Percentiles rank a stretch among this genome's conserved stretches.
Evolutionary conservation across 2,888 invertebrate species (phyloP).

Genomic region (Chrysodeixis includens): DNA sequence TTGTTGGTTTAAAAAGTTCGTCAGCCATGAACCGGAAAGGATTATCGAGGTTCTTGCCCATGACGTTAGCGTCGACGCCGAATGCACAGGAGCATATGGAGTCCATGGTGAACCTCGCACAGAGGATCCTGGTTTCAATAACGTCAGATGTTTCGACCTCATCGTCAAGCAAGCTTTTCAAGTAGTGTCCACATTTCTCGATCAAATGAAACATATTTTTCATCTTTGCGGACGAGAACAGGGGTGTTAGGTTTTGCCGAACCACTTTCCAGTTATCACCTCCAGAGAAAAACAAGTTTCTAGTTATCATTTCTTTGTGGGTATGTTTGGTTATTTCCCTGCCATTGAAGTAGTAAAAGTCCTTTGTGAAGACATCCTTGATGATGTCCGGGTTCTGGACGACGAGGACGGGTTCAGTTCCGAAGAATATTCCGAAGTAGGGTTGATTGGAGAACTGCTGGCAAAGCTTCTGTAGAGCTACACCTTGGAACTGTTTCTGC

Average conservation of each 20-base stretch:
- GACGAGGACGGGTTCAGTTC: slow-evolving; percentile 72
- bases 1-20: slow-evolving; percentile 61
- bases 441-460: slow-evolving; percentile 64
- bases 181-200: slow-evolving; percentile 56
- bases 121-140: slow-evolving; percentile 56
- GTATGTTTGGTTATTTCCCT: slow-evolving; percentile 67
- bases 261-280: slow-evolving; percentile 75
- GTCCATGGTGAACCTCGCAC: slow-evolving; percentile 71
- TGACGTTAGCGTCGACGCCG: slow-evolving; percentile 55
- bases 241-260: slow-evolving; percentile 71
- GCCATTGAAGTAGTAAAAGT: slow-evolving; percentile 71
- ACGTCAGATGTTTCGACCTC: slow-evolving; percentile 35
- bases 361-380: slow-evolving; percentile 67
- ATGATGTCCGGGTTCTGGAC: slow-evolving; percentile 69
- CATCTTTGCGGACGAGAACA: slow-evolving; percentile 75
- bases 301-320: slow-evolving; percentile 61
- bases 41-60: slow-evolving; percentile 50
- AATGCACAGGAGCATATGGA: slow-evolving; percentile 64
- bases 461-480: slow-evolving; percentile 62
- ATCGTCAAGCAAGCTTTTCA: slow-evolving; percentile 63
- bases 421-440: slow-evolving; percentile 71
- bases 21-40: slow-evolving; percentile 62
- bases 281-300: slow-evolving; percentile 67
- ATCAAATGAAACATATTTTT: slow-evolving; percentile 76
- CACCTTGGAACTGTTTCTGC: slow-evolving; percentile 54